Conservation (phyloP, 2,113 vertebrate species). For the Pimephales promelas region DNA sequence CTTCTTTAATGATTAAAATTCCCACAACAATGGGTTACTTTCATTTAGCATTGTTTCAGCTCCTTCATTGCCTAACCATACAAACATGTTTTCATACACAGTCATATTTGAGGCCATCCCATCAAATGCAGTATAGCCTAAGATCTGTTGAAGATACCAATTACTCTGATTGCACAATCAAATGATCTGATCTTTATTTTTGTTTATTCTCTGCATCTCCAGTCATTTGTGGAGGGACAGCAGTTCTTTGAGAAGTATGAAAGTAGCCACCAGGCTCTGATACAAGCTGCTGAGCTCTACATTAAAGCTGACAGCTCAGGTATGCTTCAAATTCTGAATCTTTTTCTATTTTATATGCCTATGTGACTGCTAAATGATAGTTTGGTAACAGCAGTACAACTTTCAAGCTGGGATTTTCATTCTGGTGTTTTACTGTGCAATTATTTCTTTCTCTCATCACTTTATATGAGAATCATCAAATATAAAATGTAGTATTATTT, state of each 20-base stretch:
- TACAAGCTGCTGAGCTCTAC: conserved; percentile 88
- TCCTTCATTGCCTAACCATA: background rate
- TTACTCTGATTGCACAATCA: background rate
- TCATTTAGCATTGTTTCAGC: background rate
- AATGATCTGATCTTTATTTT: background rate
- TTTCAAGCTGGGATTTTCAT: background rate
- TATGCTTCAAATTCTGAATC: conserved; percentile 65
- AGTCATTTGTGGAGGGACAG: conserved; percentile 93
- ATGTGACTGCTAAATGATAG: background rate
- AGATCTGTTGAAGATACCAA: background rate
- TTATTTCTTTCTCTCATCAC: background rate
- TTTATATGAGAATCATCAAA: background rate
- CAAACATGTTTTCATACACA: background rate
- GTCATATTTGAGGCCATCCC: background rate
- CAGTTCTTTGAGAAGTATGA: conserved; percentile 96
- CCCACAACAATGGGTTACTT: too few relatives aligned
- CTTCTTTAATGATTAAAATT: too few relatives aligned
- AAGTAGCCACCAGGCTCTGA: conserved; percentile 85
- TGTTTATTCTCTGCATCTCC: conserved; percentile 48
- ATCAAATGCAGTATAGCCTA: background rate
- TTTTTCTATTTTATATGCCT: background rate
- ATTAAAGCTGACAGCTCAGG: conserved; percentile 90
- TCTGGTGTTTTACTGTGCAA: background rate
- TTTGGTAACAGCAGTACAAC: background rate
- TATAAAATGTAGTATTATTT: background rate